Base-by-base conservation (phyloP, 2,888 invertebrate genomes). In the Athripsodes cinereus region DNA sequence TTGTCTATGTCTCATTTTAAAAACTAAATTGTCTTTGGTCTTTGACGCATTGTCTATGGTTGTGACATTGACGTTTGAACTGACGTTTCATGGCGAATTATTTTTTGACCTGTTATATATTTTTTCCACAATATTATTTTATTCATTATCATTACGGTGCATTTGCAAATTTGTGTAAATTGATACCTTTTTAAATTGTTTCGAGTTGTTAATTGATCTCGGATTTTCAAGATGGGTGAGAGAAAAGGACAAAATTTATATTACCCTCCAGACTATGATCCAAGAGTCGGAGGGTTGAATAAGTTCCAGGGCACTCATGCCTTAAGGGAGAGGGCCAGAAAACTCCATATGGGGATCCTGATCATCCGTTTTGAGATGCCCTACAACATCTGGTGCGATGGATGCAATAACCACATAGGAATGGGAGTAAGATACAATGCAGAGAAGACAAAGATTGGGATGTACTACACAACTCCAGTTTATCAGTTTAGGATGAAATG, bases 401-500 rank as follows among this genome's bases (percentile, higher is more conserved):
- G 97, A 55, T 99, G 99, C 71, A 88, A 90, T 63, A 98, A 95
- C 76, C 99, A 98, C 70, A 95, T 99, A 57, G 99, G 97, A 26
- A 99, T 98, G 97, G 98, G 99, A 1, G 98, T 99, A 0, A 83
- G 99, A 52, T 99, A 99, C 72, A 99, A 94, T 69, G 92, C 93
- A 0, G 93, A 94, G 70, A 94, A 94, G 73, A 92, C 82, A 0
- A 94, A 93, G 74, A 80, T 95, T 53, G 99, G 98, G 64, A 98
- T 96, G 92, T 99, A 99, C 71, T 98, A 96, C 69, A 92, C 90
- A 1, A 99, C 99, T 1, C 98, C 99, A 0, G 84, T 99, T 1
- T 99, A 95, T 71, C 93, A 98, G 73, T 99, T 99, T 70, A 84
- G 93, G 55, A 99, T 99, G 98, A 98, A 98, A 70, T 99, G 99